These are phyloP conservation scores for Mola mola DNA, from an alignment of 2,113 vertebrate species.

Conservation along the genomic window DNA sequence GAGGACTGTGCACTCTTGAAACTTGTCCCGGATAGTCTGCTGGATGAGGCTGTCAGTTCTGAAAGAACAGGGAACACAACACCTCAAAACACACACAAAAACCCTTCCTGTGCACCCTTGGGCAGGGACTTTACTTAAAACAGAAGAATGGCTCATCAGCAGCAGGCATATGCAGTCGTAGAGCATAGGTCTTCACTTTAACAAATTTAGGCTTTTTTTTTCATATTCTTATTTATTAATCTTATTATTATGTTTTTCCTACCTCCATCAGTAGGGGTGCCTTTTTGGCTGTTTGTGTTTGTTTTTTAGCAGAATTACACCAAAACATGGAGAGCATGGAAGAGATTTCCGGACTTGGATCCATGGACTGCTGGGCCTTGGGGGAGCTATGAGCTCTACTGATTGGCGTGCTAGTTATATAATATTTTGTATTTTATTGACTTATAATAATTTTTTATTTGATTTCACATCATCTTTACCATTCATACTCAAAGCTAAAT, in stretches of 20 bases:
- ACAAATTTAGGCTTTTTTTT: constrained; percentile 3
- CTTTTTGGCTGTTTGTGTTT: no score
- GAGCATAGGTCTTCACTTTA: constrained; percentile 21
- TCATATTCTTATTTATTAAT: no score
- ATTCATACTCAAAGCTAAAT: no score
- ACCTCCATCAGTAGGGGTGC: no score
- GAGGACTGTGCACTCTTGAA: constrained; percentile 91
- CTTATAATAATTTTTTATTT: neutral
- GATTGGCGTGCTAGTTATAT: no score
- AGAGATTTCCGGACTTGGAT: no score
- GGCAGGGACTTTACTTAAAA: constrained; percentile 74
- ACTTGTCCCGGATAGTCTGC: constrained; percentile 92
- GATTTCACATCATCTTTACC: neutral
- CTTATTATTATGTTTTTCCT: no score
- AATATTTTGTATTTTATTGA: neutral
- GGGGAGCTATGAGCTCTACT: no score
- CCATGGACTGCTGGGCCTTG: no score
- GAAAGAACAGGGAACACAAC: constrained; percentile 79
- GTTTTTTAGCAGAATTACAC: no score
- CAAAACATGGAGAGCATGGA: no score
- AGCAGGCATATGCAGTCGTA: constrained; percentile 54
- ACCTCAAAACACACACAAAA: constrained; percentile 64
- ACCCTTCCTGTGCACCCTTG: constrained; percentile 66
- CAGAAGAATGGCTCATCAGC: constrained; percentile 69
- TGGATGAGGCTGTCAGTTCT: constrained; percentile 96